These are phyloP conservation scores for Hypena proboscidalis DNA, from an alignment of 2,888 invertebrate genomes.

Conservation along the genomic window DNA sequence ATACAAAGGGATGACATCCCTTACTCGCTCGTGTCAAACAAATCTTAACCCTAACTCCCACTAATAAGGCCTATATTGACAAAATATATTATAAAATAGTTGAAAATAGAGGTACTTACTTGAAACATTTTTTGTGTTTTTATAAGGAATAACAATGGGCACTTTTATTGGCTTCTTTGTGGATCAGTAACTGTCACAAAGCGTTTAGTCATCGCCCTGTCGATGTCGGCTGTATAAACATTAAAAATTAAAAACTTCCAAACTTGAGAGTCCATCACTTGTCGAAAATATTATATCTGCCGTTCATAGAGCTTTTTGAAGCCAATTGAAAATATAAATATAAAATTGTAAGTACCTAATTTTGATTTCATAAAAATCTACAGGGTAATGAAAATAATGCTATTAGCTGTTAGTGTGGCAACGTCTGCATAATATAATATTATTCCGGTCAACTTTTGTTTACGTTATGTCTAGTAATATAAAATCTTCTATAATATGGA, in stretches of 20 bases:
- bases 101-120: slow-evolving; percentile 49
- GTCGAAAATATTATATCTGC: too few species aligned
- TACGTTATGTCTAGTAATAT: too few species aligned
- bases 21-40: slow-evolving; percentile 1
- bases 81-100: slow-evolving; percentile 20
- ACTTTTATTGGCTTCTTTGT: slow-evolving; percentile 79
- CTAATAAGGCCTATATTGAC: slow-evolving; percentile 33
- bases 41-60: slow-evolving; percentile 37
- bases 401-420: too few species aligned
- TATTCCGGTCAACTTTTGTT: too few species aligned
- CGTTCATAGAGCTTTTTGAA: too few species aligned
- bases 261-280: slow-evolving; percentile 20
- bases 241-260: slow-evolving; percentile 50
- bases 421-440: too few species aligned
- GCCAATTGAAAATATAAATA: too few species aligned
- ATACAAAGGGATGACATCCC: slow-evolving; percentile 49
- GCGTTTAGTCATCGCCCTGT: slow-evolving; percentile 67
- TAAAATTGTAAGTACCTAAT: too few species aligned
- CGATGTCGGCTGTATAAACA: slow-evolving; percentile 78
- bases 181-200: slow-evolving; percentile 75
- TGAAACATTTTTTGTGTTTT: slow-evolving; percentile 64
- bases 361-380: too few species aligned
- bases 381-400: too few species aligned
- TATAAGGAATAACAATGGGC: slow-evolving; percentile 68
- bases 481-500: too few species aligned